These are phyloP conservation scores for Poecile montanus DNA, from an alignment of 2,797 vertebrate genomes.

Conservation along the genomic window DNA sequence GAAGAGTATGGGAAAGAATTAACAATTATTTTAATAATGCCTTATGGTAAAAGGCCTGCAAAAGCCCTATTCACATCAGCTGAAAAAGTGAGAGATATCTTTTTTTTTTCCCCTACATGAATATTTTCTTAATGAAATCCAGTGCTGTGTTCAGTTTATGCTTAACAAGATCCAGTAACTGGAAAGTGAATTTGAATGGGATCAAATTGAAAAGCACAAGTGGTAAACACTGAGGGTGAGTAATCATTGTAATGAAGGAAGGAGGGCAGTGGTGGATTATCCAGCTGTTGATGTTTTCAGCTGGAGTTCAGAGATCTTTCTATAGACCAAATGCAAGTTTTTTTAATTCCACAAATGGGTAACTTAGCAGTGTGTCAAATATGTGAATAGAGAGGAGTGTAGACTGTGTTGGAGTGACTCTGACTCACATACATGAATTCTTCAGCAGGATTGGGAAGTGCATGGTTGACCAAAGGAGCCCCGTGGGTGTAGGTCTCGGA, in stretches of 20 bases:
- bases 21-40: neutral
- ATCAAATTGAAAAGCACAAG: neutral
- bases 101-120: neutral
- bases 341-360: neutral
- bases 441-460: neutral
- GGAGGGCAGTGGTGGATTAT: neutral
- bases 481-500: fast-evolving
- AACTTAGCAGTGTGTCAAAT: neutral
- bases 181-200: neutral
- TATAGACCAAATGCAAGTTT: neutral
- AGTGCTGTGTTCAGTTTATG: neutral
- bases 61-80: neutral
- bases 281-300: neutral
- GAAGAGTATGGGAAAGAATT: neutral
- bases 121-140: neutral
- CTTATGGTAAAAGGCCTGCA: neutral
- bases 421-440: fast-evolving
- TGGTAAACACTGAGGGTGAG: neutral
- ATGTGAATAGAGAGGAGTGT: fast-evolving
- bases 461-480: neutral
- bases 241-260: neutral
- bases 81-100: neutral
- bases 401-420: neutral
- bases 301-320: neutral
- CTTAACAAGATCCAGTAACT: neutral